phyloP scores from a whole-genome alignment of 2,113 vertebrate species.

The Gallinago jamesoni region DNA sequence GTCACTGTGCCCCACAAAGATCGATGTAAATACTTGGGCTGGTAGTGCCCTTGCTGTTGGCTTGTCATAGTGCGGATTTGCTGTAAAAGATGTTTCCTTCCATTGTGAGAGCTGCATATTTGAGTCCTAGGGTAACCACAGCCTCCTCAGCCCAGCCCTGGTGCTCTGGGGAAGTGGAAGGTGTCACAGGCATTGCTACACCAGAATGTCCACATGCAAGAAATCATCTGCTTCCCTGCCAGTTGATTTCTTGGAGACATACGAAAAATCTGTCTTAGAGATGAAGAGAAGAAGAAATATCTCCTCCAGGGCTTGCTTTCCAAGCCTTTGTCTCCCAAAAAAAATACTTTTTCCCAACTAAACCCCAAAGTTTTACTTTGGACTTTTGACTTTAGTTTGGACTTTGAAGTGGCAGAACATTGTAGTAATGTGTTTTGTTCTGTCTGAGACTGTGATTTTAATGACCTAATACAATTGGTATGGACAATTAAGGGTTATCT shows the following conservation, averaged over 20 bases:
- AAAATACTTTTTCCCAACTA: neutral
- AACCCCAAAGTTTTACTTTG: neutral
- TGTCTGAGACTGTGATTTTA: neutral
- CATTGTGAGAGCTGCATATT: neutral
- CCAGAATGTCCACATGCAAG: neutral
- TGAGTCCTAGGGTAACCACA: neutral
- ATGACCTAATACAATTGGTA: neutral
- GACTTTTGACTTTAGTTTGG: neutral
- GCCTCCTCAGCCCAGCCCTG: neutral
- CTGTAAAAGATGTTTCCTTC: neutral
- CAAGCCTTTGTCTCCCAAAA: neutral
- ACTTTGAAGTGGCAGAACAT: neutral
- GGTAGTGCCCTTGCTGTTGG: neutral
- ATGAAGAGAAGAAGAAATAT: neutral
- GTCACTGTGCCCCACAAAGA: neutral
- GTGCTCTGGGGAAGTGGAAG: neutral
- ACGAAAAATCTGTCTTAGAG: accelerated
- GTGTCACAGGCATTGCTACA: too few species aligned
- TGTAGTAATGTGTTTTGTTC: neutral
- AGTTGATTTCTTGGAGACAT: neutral
- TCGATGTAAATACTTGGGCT: neutral
- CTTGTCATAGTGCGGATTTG: neutral
- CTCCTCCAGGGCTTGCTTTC: neutral
- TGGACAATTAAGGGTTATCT: neutral
- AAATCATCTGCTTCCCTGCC: neutral